Base-by-base conservation (phyloP, 2,113 vertebrate species). In the Aphyosemion australe region DNA sequence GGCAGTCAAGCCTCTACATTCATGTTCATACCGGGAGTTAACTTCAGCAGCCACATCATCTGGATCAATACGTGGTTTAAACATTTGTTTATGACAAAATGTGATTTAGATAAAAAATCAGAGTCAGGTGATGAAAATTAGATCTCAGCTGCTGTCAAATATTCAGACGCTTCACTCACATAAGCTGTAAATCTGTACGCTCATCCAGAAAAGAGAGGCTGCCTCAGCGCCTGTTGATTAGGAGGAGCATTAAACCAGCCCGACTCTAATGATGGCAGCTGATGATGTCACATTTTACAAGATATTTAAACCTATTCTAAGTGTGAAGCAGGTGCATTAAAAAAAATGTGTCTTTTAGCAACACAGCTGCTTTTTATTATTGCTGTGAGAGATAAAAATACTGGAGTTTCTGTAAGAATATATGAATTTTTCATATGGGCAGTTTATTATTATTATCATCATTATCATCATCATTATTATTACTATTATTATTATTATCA, bases 1-100 rank as follows among this genome's bases (percentile, higher is more conserved):
- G 88, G 84, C 87, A 84, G 83, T 70, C 72, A 65, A 88, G 76
- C 18, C 72, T 57, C 49, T 65, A 74, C 18, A 48, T 80, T 87
- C 20, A 18, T 12, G 34, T 32, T 52, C 42, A 26, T 49, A 16
- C 9, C 16, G 1, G 26, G 26, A 26, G 26, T 5, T 26, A 4
- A 26, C 26, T 26, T 26, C 39, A 34, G 21, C 66, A 80, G 41
- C 26, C 51, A 13, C 8, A 42, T 56, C n/a, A 55, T 63, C 52
- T 18, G 18, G n/a, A 42, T 66, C 61, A 69, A 12, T 49, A 1
- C 5, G 26, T 26, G 5, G 26, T 26, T 51, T 42, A 37, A 20
- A 46, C 15, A 6, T 18, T 16, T 18, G 16, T 48, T 21, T 45
- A 10, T 65, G 8, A 50, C 13, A 18, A 20, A 18, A 46, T 47